Evolutionary conservation across 2,888 invertebrate genomes (phyloP).

Genomic region (Cloeon dipterum): DNA sequence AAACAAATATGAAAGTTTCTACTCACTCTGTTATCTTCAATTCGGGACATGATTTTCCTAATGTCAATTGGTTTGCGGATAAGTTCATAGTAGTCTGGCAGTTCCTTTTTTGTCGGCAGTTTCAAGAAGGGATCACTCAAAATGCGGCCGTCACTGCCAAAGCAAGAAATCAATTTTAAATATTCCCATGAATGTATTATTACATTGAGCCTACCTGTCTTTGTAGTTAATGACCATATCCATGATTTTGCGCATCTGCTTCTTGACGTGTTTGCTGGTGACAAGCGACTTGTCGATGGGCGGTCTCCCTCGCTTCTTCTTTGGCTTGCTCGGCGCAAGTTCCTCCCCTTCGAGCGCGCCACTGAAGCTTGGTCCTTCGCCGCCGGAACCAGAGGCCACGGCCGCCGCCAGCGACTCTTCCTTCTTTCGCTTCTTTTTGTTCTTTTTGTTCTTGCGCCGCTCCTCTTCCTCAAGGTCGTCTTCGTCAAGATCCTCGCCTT

Average conservation of each 20-base stretch:
- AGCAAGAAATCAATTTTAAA: conserved; percentile 5
- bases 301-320: conserved; percentile 8
- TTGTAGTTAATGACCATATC: conserved; percentile 22
- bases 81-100: conserved; percentile 31
- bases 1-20: too few species aligned
- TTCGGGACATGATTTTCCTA: conserved; percentile 23
- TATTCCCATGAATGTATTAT: background rate
- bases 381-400: background rate
- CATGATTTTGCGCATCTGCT: conserved; percentile 21
- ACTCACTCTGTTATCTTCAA: conserved; percentile 15
- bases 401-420: conserved; percentile 10
- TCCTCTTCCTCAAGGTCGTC: conserved; percentile 11
- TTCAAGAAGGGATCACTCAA: conserved; percentile 27
- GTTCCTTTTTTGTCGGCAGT: conserved; percentile 25
- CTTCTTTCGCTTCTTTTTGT: conserved; percentile 10
- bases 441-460: conserved; percentile 9
- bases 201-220: conserved; percentile 17
- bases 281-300: conserved; percentile 7
- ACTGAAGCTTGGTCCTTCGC: background rate
- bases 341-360: background rate
- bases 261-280: conserved; percentile 13
- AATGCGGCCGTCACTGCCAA: conserved; percentile 22
- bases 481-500: conserved; percentile 9
- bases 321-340: conserved; percentile 4
- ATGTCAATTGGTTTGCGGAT: conserved; percentile 29